phyloP scores from a whole-genome alignment of 2,797 vertebrate genomes.

The Lithobates pipiens region DNA sequence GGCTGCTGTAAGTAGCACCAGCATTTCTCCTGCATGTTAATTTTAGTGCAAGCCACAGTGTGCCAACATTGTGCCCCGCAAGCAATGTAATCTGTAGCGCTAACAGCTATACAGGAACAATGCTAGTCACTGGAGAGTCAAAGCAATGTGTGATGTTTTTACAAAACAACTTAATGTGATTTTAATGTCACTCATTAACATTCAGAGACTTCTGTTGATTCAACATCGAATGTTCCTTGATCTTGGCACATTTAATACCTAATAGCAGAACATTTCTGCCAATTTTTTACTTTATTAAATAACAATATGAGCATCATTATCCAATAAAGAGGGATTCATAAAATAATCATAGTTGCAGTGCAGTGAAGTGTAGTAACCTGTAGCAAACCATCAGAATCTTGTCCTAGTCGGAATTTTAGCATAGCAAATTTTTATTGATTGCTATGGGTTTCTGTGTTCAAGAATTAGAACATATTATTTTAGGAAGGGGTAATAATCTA shows the following conservation, averaged over 20 bases:
- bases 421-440: too few species aligned
- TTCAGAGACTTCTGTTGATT: slow-evolving; percentile 26
- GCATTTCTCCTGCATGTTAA: not conserved
- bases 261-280: not conserved
- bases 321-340: not conserved
- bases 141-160: slow-evolving; percentile 34
- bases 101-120: not conserved
- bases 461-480: too few species aligned
- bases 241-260: slow-evolving; percentile 23
- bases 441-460: too few species aligned
- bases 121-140: slow-evolving; percentile 23
- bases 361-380: too few species aligned
- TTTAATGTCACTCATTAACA: slow-evolving; percentile 55
- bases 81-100: slow-evolving; percentile 2
- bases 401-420: too few species aligned
- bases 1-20: too few species aligned
- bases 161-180: slow-evolving; percentile 54
- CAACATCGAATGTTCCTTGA: slow-evolving; percentile 8
- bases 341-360: not conserved
- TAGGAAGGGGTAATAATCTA: too few species aligned
- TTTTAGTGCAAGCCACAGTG: not conserved
- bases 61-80: not conserved
- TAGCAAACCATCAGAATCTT: too few species aligned
- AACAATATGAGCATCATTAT: not conserved
- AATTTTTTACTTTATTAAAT: not conserved